phyloP scores from a whole-genome alignment of 2,888 invertebrate genomes.

The Dastarcus helophoroides region DNA sequence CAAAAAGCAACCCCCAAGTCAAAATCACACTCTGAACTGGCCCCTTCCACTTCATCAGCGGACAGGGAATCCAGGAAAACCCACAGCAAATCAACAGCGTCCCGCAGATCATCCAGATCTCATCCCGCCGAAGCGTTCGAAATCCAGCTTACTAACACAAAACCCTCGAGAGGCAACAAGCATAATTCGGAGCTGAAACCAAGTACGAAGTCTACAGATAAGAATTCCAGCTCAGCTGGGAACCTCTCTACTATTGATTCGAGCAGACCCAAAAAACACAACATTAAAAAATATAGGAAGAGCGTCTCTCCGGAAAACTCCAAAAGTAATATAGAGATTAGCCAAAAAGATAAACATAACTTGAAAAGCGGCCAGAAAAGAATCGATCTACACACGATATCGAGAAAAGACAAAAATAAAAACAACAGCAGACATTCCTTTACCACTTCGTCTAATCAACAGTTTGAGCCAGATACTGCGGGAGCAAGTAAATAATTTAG shows the following conservation, averaged over 20 bases:
- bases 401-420: constrained; percentile 1
- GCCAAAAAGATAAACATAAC: too few relatives aligned
- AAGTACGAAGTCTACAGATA: neutral
- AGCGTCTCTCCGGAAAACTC: too few relatives aligned
- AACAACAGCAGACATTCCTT: neutral
- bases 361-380: neutral
- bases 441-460: neutral
- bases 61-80: constrained; percentile 12
- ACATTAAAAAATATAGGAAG: too few relatives aligned
- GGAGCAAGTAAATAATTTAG: neutral
- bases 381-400: neutral
- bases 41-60: constrained; percentile 15
- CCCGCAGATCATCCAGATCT: constrained; percentile 7
- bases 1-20: constrained; percentile 15
- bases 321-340: too few relatives aligned
- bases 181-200: neutral
- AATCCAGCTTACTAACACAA: neutral
- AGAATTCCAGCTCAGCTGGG: neutral
- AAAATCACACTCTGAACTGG: constrained; percentile 21
- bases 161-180: neutral
- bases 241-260: too few relatives aligned
- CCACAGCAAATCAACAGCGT: neutral
- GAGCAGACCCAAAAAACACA: too few relatives aligned
- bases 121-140: constrained; percentile 1
- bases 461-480: neutral